phyloP scores from a whole-genome alignment of 2,113 vertebrate species.

The Vulpes lagopus region DNA sequence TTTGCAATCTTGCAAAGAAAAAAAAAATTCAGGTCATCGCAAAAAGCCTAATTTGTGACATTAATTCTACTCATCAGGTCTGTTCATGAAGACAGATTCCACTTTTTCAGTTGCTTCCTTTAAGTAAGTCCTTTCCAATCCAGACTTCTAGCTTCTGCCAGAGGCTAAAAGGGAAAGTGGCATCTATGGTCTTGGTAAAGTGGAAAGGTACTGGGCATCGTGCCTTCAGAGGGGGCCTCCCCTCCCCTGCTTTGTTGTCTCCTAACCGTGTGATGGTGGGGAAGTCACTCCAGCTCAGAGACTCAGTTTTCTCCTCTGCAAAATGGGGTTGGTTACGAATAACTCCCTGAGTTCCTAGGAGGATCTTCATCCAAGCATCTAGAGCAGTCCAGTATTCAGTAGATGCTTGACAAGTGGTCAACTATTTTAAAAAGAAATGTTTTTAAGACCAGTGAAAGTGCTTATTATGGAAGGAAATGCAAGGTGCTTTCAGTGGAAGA shows the following conservation, averaged over 20 bases:
- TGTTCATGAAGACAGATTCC: neutral
- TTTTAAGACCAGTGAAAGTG: slow-evolving; percentile 56
- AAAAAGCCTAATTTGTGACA: neutral
- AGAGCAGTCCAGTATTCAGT: neutral
- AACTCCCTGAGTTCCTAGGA: neutral
- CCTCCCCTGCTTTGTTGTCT: neutral
- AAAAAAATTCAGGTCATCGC: neutral
- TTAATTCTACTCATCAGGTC: neutral
- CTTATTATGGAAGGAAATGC: slow-evolving; percentile 15
- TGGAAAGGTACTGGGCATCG: neutral
- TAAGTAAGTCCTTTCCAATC: neutral
- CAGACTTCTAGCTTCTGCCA: neutral
- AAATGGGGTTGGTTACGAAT: neutral
- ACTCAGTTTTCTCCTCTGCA: slow-evolving; percentile 2
- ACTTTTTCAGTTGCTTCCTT: slow-evolving; percentile 16
- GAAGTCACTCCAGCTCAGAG: neutral
- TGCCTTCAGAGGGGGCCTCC: neutral
- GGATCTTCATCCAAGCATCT: neutral
- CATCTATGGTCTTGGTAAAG: neutral
- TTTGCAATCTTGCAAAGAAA: slow-evolving; percentile 21
- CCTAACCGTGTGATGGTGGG: neutral
- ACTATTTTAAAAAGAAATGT: neutral
- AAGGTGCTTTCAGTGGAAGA: slow-evolving; percentile 55
- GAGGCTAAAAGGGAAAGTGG: neutral
- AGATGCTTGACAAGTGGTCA: neutral